Evolutionary conservation across 2,888 invertebrate species (phyloP).

Genomic region (Tenthredo distinguenda): DNA sequence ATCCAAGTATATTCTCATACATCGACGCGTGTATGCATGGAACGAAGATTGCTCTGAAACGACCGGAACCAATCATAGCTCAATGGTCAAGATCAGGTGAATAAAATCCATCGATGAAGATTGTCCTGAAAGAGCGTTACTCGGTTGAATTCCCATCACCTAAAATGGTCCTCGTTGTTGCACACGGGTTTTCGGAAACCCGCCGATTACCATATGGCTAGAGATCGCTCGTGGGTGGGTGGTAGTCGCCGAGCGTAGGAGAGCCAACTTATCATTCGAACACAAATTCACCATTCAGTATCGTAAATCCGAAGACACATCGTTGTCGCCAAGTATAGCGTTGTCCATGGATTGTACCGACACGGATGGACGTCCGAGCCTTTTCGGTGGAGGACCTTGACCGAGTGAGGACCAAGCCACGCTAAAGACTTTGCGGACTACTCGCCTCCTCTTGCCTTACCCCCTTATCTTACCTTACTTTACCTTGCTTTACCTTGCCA

Average conservation of each 20-base stretch:
- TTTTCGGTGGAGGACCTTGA: conserved; percentile 75
- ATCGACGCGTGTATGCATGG: not conserved
- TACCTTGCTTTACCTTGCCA: not conserved
- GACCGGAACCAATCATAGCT: not conserved
- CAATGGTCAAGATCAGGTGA: not conserved
- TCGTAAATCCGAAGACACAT: not conserved
- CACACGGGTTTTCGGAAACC: not conserved
- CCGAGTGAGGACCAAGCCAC: conserved; percentile 69
- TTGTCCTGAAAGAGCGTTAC: not conserved
- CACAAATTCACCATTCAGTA: not conserved
- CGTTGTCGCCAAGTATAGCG: conserved; percentile 69
- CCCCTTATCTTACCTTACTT: not conserved
- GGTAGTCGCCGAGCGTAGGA: not conserved
- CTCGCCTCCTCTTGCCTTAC: conserved; percentile 13
- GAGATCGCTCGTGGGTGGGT: not conserved
- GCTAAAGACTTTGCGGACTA: conserved; percentile 36
- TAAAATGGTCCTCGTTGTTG: not conserved
- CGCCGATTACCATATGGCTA: not conserved
- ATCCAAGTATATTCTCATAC: not conserved
- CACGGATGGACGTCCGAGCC: conserved; percentile 37
- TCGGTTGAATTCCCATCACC: not conserved
- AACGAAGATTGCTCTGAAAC: not conserved
- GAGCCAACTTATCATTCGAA: not conserved
- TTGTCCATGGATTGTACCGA: conserved; percentile 64
- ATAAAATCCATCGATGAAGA: not conserved